phyloP scores from a whole-genome alignment of 1,140 invertebrate species.

The Drosophila oshimai region DNA sequence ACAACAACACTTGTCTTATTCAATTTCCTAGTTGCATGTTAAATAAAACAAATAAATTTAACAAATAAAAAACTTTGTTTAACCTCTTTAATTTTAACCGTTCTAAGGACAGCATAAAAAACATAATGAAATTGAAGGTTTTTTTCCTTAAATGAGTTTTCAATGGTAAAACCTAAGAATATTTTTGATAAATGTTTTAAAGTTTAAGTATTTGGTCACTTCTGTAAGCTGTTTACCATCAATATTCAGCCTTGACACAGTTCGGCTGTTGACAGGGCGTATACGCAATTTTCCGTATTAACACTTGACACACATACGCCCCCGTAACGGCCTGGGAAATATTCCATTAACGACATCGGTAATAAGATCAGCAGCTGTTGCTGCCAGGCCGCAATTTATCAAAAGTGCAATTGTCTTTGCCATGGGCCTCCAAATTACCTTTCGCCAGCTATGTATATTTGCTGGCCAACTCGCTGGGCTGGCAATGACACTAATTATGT shows the following conservation, averaged over 20 bases:
- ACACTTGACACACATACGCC: slow-evolving; percentile 2
- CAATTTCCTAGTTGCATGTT: slow-evolving; percentile 15
- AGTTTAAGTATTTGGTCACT: neutral
- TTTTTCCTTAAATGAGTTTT: too few relatives aligned
- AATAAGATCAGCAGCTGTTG: slow-evolving; percentile 61
- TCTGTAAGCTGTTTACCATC: neutral
- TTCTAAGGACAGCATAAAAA: neutral
- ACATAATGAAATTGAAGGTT: too few relatives aligned
- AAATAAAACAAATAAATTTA: slow-evolving; percentile 10
- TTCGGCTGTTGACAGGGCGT: slow-evolving; percentile 32
- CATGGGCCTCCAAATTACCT: slow-evolving; percentile 27
- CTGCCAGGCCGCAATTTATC: slow-evolving; percentile 47
- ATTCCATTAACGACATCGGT: slow-evolving; percentile 53
- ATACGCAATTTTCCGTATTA: slow-evolving; percentile 34
- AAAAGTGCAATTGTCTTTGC: slow-evolving; percentile 67
- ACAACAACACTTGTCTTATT: neutral
- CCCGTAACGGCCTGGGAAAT: slow-evolving; percentile 6
- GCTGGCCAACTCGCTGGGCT: slow-evolving; percentile 30
- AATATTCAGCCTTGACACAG: neutral
- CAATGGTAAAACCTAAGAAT: too few relatives aligned
- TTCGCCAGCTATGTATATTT: neutral
- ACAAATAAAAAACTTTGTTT: neutral
- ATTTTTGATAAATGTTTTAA: neutral
- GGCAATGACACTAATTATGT: slow-evolving; percentile 73
- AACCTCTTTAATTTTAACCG: neutral